These are phyloP conservation scores for Homalodisca vitripennis DNA, from an alignment of 1,140 invertebrate genomes.

Conservation along the genomic window DNA sequence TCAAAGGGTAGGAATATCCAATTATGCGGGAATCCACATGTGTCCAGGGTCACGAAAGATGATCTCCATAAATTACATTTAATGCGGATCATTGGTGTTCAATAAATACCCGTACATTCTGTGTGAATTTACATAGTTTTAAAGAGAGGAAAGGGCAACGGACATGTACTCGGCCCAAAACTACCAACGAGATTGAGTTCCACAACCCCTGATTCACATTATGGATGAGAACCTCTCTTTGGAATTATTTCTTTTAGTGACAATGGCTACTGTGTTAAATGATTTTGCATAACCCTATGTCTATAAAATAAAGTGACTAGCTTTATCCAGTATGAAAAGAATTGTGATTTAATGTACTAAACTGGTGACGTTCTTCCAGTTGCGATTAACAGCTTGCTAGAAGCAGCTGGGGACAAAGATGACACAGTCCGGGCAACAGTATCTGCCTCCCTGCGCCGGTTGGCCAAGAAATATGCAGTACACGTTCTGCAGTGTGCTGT, in stretches of 20 bases:
- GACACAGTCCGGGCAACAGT: slow-evolving; percentile 54
- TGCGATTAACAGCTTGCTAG: slow-evolving; percentile 57
- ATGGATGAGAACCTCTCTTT: not conserved
- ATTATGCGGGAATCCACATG: too few species aligned
- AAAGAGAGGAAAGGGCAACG: too few species aligned
- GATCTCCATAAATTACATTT: too few species aligned
- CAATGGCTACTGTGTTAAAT: not conserved
- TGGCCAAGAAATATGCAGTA: slow-evolving; percentile 56
- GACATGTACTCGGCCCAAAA: too few species aligned
- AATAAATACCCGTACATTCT: too few species aligned
- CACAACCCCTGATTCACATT: not conserved
- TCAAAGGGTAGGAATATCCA: too few species aligned
- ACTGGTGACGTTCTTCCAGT: slow-evolving; percentile 48
- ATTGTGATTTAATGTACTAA: not conserved
- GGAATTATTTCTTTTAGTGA: not conserved
- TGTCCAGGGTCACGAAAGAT: too few species aligned
- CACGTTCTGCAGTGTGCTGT: slow-evolving; percentile 53
- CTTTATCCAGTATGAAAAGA: not conserved
- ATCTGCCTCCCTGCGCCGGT: slow-evolving; percentile 54
- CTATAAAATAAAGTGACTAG: not conserved
- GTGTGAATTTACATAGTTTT: too few species aligned
- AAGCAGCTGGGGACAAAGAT: slow-evolving; percentile 59
- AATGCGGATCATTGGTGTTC: too few species aligned
- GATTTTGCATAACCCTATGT: not conserved
- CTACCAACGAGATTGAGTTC: not conserved